These are phyloP conservation scores for Sinonovacula constricta DNA, from an alignment of 1,140 invertebrate genomes.

Conservation along the genomic window DNA sequence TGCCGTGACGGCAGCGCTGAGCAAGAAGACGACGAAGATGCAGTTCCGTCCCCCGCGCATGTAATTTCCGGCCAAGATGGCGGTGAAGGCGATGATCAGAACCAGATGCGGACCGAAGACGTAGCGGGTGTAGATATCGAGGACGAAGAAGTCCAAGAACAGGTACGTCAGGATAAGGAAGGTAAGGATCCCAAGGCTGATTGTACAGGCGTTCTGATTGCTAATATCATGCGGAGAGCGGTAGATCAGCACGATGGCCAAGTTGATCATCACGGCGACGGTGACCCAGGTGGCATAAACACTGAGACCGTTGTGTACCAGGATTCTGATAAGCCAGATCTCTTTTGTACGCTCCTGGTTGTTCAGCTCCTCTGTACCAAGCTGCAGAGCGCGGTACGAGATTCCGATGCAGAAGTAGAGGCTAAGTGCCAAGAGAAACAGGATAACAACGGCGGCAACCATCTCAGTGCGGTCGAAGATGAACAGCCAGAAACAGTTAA, in stretches of 20 bases:
- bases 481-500: slow-evolving; percentile 73
- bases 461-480: slow-evolving; percentile 67
- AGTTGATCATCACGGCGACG: slow-evolving; percentile 73
- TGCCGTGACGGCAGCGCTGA: slow-evolving; percentile 45
- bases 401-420: slow-evolving; percentile 63
- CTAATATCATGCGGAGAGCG: slow-evolving; percentile 23
- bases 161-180: slow-evolving; percentile 61
- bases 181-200: slow-evolving; percentile 60
- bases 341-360: slow-evolving; percentile 53
- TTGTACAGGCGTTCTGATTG: slow-evolving; percentile 53
- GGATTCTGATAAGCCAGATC: slow-evolving; percentile 70
- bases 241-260: slow-evolving; percentile 63
- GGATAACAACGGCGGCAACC: slow-evolving; percentile 44
- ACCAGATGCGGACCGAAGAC: slow-evolving; percentile 70
- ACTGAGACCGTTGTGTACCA: slow-evolving; percentile 75
- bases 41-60: slow-evolving; percentile 57
- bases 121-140: slow-evolving; percentile 70
- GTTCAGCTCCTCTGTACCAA: slow-evolving; percentile 26
- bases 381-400: slow-evolving; percentile 56
- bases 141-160: slow-evolving; percentile 61
- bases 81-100: slow-evolving; percentile 65
- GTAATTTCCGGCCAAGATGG: slow-evolving; percentile 66
- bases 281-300: slow-evolving; percentile 75
- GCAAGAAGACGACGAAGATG: slow-evolving; percentile 64
- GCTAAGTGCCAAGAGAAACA: slow-evolving; percentile 61